Evolutionary conservation across 1,140 invertebrate genomes (phyloP), one percentile per base, ranked within the genome.

Genomic region (Drosophila nigrodunni): DNA sequence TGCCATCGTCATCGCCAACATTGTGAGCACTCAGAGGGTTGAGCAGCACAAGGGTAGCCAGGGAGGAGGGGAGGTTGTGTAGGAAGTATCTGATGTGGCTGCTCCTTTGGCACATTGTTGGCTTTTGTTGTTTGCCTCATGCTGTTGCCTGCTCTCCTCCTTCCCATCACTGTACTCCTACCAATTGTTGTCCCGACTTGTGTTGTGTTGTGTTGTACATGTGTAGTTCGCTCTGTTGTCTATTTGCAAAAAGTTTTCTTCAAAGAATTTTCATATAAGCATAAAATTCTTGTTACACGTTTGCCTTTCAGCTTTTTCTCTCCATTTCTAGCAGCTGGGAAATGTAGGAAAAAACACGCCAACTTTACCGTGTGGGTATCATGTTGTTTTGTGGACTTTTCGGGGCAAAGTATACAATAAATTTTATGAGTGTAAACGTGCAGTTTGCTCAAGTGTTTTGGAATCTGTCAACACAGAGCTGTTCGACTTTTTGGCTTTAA

Each of bases 401-500:
- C 41, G 64, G 54, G 25, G 34, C 69, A 46, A 10, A 59, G 39
- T 18, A 52, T n/a, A 39, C 35, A 50, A 57, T 39, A 58, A 54
- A 86, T 86, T 86, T 78, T 60, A 87, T 77, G 62, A 76, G 71
- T 55, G 79, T 88, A 70, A 82, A 79, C 71, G 67, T 82, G 71
- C 76, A 71, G 77, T 77, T 87, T 87, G 61, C 52, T 68, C 57
- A 86, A 86, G 76, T 82, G 74, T 87, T 74, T 78, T 58, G 74
- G 54, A 76, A 76, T 76, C 74, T 76, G 68, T 72, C 74, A 76
- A 71, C 68, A 41, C 25, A 64, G 41, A 65, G 59, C 55, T 76
- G 46, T 71, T 60, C 44, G 54, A 39, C 81, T 68, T 87, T 52
- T 72, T 74, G 60, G 65, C 75, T 74, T 80, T 75, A 76, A 79